Evolutionary conservation across 2,797 vertebrate genomes (phyloP).

Genomic region (Toxotes lorentzi): DNA sequence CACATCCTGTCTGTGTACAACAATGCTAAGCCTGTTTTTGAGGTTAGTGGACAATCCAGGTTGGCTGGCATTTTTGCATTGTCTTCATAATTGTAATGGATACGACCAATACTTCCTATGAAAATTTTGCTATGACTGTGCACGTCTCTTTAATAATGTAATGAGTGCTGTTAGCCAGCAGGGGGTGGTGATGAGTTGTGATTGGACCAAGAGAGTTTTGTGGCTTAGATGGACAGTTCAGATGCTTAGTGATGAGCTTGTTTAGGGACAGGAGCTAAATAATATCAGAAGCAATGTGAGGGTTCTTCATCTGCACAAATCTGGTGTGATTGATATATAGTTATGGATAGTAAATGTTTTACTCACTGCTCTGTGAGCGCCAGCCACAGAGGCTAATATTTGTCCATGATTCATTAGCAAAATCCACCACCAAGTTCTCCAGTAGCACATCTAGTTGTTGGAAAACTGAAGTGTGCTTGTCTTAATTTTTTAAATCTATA

Average conservation of each 20-base stretch:
- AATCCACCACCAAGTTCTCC: background rate
- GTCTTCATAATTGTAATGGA: background rate
- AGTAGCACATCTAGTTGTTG: background rate
- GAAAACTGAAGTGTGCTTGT: constrained; percentile 8
- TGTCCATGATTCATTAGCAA: background rate
- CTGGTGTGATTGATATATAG: background rate
- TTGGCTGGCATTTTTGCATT: constrained; percentile 12
- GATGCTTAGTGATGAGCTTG: background rate
- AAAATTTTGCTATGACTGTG: constrained; percentile 18
- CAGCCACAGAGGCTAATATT: background rate
- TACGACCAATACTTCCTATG: constrained; percentile 21
- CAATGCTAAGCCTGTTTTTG: constrained; percentile 87
- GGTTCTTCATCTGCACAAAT: background rate
- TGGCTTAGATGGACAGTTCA: background rate
- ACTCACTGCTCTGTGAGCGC: background rate
- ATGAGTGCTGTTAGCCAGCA: constrained; percentile 65
- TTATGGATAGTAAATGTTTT: background rate
- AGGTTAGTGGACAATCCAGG: constrained; percentile 79
- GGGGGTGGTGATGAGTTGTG: constrained; percentile 74
- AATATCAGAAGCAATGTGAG: background rate
- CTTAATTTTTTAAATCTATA: background rate
- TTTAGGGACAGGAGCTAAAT: constrained; percentile 4
- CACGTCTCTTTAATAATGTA: constrained; percentile 33
- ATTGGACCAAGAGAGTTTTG: constrained; percentile 15
- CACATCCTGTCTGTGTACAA: constrained; percentile 92